Conservation (phyloP, 2,797 vertebrate genomes). For the Pangasius larnaudii region DNA sequence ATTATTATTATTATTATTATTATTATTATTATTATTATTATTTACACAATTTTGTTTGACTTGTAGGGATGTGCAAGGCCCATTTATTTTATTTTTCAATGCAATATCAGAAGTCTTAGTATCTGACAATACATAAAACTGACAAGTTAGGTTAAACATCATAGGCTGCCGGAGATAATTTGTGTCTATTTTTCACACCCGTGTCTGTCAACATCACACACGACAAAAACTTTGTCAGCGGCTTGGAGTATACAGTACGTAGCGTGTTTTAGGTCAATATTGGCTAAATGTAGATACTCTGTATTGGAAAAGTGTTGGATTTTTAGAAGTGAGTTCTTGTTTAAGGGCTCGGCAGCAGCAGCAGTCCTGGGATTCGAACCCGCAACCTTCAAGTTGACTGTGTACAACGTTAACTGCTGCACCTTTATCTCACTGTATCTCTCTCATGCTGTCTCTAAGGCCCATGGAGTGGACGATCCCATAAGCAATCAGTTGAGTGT, state of each 20-base stretch:
- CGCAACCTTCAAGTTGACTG: background rate
- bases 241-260: background rate
- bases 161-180: background rate
- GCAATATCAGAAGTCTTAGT: background rate
- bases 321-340: background rate
- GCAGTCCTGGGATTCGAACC: background rate
- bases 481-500: slow-evolving; percentile 47
- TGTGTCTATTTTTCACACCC: background rate
- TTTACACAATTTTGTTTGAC: background rate
- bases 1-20: background rate
- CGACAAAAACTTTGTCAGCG: background rate
- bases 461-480: slow-evolving; percentile 71
- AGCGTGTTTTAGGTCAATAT: background rate
- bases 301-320: background rate
- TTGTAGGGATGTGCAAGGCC: background rate
- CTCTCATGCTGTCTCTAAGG: slow-evolving; percentile 51
- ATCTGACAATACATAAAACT: background rate
- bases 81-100: background rate
- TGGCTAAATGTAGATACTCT: background rate
- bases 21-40: background rate
- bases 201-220: background rate
- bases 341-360: background rate
- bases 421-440: slow-evolving; percentile 9
- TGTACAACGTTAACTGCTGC: background rate
- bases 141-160: background rate